Base-by-base conservation (phyloP, 92 coral and sea anemone genomes). In the Phenganax stokvisi region DNA sequence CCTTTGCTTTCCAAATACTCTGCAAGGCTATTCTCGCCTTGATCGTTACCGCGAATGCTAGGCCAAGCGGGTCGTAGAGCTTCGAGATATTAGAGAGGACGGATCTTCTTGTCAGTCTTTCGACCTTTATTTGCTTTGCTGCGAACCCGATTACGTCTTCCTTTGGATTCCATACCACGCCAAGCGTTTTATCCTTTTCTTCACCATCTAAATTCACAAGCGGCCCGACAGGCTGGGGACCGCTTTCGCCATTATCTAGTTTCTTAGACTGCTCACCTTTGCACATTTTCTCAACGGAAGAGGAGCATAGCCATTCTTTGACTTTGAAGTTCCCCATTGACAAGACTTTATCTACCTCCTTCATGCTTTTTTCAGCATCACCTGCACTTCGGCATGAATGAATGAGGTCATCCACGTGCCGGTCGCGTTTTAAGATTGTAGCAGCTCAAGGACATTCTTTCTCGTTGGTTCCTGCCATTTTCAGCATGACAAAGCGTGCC, bases 401-500 rank as follows among this genome's bases (percentile, higher is more conserved):
- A 31, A 66, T 62, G 20, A 83, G 71, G 55, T 84, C 86, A 54
- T 76, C 86, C 10, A 71, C 75, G 56, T 82, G 71, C 54, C 83
- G 7, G 56, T 73, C 52, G 3, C 52, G 47, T 7, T 15, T 0
- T 4, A 73, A 56, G 56, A 30, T 47, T 8, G 78, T 73, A 9
- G 78, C 51, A 8, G 78, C 82, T 52, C 74, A 54, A 57, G 70
- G 85, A 13, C 37, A 54, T 15, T 65, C 76, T 44, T 81, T 65
- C 56, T 63, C 83, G 63, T 85, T 80, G 7, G 81, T 86, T 12
- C 81, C 51, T 0, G 88, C 88, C 10, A 84, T 88, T 73, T 76
- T 85, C 76, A 88, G 57, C 88, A 88, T 85, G 25, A 81, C 81
- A 66, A 67, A 81, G 55, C 82, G 79, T 28, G 85, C 82, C 87